phyloP scores from a whole-genome alignment of 2,113 vertebrate genomes.

The Todiramphus saurophagus region DNA sequence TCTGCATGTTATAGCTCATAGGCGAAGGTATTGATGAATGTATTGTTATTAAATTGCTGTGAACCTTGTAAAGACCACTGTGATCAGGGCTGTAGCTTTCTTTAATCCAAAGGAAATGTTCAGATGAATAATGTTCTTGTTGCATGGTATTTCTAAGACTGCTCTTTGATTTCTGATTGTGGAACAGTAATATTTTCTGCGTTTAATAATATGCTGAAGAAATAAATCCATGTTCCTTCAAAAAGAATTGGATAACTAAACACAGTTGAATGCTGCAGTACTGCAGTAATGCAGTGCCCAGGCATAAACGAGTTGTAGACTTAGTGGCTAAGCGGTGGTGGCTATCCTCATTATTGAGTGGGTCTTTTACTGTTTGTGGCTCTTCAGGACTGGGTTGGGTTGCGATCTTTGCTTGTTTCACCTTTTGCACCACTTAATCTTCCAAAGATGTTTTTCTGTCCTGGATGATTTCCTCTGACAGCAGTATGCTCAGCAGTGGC shows the following conservation, averaged over 20 bases:
- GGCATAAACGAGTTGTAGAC: neutral
- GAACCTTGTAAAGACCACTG: neutral
- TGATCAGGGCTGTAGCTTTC: neutral
- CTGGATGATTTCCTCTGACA: neutral
- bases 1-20: neutral
- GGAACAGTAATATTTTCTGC: neutral
- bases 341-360: neutral
- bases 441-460: neutral
- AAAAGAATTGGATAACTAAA: neutral
- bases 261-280: neutral
- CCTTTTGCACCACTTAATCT: neutral
- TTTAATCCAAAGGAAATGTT: neutral
- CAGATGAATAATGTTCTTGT: neutral
- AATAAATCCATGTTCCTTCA: neutral
- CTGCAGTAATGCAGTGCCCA: neutral
- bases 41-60: neutral
- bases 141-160: neutral
- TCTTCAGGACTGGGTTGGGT: neutral
- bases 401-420: neutral
- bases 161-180: neutral
- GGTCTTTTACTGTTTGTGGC: neutral
- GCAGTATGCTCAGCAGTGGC: neutral
- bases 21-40: neutral
- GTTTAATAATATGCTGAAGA: neutral
- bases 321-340: neutral